Conservation (phyloP, 2,113 vertebrate genomes). For the Chloroceryle aenea region DNA sequence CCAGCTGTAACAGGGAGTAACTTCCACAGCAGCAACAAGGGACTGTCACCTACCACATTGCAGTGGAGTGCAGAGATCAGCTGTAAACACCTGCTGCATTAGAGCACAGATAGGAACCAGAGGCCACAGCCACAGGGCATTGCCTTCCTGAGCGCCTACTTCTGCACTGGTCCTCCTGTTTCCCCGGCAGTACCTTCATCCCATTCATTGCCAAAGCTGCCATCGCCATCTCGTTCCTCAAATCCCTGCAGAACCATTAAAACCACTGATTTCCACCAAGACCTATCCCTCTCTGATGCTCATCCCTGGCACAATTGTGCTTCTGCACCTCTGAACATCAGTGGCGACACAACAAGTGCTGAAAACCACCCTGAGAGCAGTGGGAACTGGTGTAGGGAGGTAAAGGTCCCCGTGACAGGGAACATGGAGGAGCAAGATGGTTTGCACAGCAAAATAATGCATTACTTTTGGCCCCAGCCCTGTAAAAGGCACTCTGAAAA, state of each 20-base stretch:
- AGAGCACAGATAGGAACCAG: accelerated
- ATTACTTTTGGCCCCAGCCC: background rate
- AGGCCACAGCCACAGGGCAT: accelerated
- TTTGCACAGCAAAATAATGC: background rate
- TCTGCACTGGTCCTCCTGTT: accelerated
- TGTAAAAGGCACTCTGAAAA: background rate
- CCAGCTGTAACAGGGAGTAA: background rate
- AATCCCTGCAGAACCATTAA: background rate
- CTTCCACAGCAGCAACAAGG: background rate
- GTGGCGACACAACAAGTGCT: accelerated
- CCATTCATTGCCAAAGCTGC: background rate
- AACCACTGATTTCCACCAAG: background rate
- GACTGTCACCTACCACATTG: background rate
- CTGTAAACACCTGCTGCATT: background rate
- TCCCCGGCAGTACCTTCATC: accelerated
- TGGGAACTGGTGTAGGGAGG: background rate
- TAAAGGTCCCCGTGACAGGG: accelerated
- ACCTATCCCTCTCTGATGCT: background rate
- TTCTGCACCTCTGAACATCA: accelerated
- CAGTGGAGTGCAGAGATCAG: accelerated
- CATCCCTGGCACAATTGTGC: accelerated
- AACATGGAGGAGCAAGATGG: accelerated
- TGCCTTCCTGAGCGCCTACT: accelerated
- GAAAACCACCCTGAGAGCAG: background rate
- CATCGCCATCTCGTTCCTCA: background rate